These are phyloP conservation scores for Cryptophagus acutangulus DNA, from an alignment of 2,888 invertebrate species.

Conservation along the genomic window DNA sequence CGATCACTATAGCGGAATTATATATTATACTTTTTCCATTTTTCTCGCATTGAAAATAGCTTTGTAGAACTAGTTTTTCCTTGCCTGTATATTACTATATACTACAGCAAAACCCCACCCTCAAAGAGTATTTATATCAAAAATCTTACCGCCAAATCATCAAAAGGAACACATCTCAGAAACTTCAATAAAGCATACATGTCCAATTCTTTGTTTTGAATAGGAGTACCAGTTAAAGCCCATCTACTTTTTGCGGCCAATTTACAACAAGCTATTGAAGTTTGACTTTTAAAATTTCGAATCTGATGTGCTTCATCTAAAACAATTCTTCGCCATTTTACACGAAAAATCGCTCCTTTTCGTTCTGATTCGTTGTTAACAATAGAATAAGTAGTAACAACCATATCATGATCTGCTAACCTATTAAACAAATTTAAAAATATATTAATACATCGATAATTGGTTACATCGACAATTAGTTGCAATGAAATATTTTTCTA, in stretches of 20 bases:
- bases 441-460: neutral
- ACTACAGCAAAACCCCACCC: no score
- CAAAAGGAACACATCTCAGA: conserved; percentile 80
- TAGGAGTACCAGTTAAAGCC: conserved; percentile 91
- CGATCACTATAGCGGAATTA: no score
- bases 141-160: conserved; percentile 64
- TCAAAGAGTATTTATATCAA: no score
- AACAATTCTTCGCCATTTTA: conserved; percentile 81
- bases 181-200: conserved; percentile 78
- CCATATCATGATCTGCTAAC: conserved; percentile 70
- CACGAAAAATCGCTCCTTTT: conserved; percentile 58
- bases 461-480: no score
- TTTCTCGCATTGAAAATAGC: no score
- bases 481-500: no score
- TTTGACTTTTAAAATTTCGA: conserved; percentile 78
- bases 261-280: conserved; percentile 65
- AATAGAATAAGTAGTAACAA: conserved; percentile 85
- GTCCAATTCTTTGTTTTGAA: conserved; percentile 89
- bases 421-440: no score
- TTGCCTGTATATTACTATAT: no score
- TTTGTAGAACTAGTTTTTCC: no score
- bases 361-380: conserved; percentile 58
- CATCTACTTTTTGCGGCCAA: conserved; percentile 64
- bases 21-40: no score
- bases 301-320: conserved; percentile 93